Percentiles rank a stretch among this genome's conserved stretches.
Evolutionary conservation across 2,888 invertebrate genomes (phyloP).

Genomic region (Acleris holmiana): DNA sequence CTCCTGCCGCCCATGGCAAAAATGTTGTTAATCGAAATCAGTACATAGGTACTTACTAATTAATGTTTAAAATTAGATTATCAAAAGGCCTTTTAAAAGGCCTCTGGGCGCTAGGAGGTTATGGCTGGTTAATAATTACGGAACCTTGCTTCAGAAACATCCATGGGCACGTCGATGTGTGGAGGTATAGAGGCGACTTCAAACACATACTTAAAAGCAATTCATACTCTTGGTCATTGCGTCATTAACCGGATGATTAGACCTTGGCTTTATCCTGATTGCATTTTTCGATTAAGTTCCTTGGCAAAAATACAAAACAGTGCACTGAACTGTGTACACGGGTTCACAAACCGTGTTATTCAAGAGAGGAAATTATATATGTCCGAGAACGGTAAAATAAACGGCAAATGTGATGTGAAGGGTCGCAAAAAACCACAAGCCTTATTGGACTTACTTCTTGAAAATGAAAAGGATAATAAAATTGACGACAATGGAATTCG

Average conservation of each 20-base stretch:
- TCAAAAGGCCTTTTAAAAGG: too few relatives aligned
- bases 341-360: conserved; percentile 74
- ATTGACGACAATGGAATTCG: conserved; percentile 83
- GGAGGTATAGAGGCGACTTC: conserved; percentile 46
- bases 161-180: conserved; percentile 80
- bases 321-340: conserved; percentile 70
- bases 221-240: conserved; percentile 51
- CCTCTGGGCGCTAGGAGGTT: too few relatives aligned
- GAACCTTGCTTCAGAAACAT: conserved; percentile 49
- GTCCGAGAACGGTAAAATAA: conserved; percentile 11
- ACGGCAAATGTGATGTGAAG: conserved; percentile 40
- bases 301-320: conserved; percentile 68
- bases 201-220: conserved; percentile 67
- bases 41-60: too few relatives aligned
- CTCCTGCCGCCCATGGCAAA: too few relatives aligned
- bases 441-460: conserved; percentile 85
- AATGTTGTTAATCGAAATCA: too few relatives aligned
- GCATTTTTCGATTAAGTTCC: conserved; percentile 64
- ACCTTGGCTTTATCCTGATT: conserved; percentile 79
- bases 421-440: conserved; percentile 75
- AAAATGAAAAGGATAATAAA: conserved; percentile 74
- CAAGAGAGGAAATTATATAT: conserved; percentile 43
- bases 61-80: too few relatives aligned
- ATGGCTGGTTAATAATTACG: too few relatives aligned
- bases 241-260: conserved; percentile 46